Evolutionary conservation across 2,888 invertebrate species (phyloP), one percentile per base, ranked within the genome.

Genomic region (Brenthis hecate): DNA sequence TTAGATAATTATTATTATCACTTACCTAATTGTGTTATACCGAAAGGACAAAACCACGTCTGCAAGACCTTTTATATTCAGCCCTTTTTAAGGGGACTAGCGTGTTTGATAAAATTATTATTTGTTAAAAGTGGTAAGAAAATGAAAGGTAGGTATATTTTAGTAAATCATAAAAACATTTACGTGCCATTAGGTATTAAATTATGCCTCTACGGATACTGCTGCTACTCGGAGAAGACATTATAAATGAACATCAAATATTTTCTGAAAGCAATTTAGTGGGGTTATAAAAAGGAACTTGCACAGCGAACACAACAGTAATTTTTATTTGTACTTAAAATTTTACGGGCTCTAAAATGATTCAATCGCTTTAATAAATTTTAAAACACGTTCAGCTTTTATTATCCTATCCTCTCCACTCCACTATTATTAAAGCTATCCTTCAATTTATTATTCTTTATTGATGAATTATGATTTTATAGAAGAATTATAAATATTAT

Each of bases 261-360:
- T 36, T n/a, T 56, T 56, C 28, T 36, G 16, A 61, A 50, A 61
- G 14, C 53, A 50, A 50, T 56, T 57, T 53, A 13, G 23, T 47
- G 50, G 43, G 36, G 13, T 23, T 56, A 66, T 70, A 63, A 66
- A 70, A 60, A 50, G 8, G 19, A 36, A 56, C n/a, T 16, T 13
- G 14, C 51, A 55, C 13, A 19, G 8, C 51, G 56, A 36, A 65
- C 66, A 65, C 48, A 54, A 62, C 55, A 51, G 57, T 60, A 56
- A 53, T 65, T 65, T 72, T 73, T 72, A 70, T 70, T 50, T 56
- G 48, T 50, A 28, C 58, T 69, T 72, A 66, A 63, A 66, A 61
- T 50, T 72, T 71, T 70, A 70, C 68, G 53, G 68, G 47, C 53
- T 23, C 43, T 65, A 73, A 71, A 69, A 48, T 19, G 28, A 54